Evolutionary conservation across 2,113 vertebrate species (phyloP).

Genomic region (Polypterus senegalus): DNA sequence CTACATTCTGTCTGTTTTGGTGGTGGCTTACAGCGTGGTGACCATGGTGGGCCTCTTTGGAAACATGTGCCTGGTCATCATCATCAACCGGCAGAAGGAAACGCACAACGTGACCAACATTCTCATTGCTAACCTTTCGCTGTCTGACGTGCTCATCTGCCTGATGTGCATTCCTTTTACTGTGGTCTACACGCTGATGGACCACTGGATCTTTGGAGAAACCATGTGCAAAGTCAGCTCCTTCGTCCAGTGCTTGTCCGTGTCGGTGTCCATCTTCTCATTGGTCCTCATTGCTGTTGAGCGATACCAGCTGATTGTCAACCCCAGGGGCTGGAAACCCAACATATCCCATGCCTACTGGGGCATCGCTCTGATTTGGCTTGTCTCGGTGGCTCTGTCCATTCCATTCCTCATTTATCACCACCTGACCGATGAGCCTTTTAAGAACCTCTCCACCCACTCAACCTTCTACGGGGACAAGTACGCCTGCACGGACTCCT

Average conservation of each 20-base stretch:
- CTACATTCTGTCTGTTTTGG: constrained; percentile 34
- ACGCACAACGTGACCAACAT: constrained; percentile 49
- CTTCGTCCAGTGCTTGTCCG: constrained; percentile 45
- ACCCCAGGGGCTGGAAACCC: constrained; percentile 51
- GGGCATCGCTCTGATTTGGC: constrained; percentile 45
- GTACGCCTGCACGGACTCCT: constrained; percentile 38
- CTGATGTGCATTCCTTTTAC: constrained; percentile 50
- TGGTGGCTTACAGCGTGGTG: constrained; percentile 39
- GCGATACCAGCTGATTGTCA: constrained; percentile 50
- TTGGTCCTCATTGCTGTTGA: constrained; percentile 49
- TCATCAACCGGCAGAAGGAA: constrained; percentile 44
- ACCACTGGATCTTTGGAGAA: constrained; percentile 54
- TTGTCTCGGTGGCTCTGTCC: constrained; percentile 40
- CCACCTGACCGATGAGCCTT: constrained; percentile 46
- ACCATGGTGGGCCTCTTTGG: constrained; percentile 43
- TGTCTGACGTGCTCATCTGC: constrained; percentile 50
- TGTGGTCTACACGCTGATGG: constrained; percentile 49
- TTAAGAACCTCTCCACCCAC: constrained; percentile 39
- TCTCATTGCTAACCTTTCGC: constrained; percentile 49
- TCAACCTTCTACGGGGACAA: constrained; percentile 34
- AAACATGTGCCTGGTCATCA: constrained; percentile 48
- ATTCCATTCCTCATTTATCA: constrained; percentile 45
- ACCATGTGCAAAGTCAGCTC: constrained; percentile 47
- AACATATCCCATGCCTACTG: constrained; percentile 42
- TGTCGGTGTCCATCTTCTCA: constrained; percentile 51